phyloP scores from a whole-genome alignment of 2,113 vertebrate genomes.

The Nerophis lumbriciformis region DNA sequence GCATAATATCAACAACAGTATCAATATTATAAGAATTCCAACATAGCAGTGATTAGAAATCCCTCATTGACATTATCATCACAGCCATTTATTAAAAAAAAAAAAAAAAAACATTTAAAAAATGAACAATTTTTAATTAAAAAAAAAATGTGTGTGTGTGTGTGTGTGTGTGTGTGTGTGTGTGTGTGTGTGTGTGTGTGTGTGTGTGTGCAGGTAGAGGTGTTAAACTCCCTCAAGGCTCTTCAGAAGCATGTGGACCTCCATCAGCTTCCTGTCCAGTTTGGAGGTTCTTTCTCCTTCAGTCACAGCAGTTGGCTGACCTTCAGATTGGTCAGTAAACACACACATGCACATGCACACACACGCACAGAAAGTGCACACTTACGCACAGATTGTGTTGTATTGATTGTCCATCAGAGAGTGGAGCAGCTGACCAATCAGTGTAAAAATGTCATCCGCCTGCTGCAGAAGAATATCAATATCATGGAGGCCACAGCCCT shows the following conservation, averaged over 20 bases:
- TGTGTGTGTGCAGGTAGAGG: slow-evolving; percentile 72
- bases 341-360: background rate
- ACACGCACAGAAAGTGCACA: background rate
- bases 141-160: background rate
- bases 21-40: no score
- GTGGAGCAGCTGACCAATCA: slow-evolving; percentile 78
- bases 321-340: slow-evolving; percentile 81
- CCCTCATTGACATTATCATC: no score
- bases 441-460: slow-evolving; percentile 72
- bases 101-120: no score
- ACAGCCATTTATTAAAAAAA: no score
- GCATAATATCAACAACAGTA: no score
- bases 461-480: slow-evolving; percentile 78
- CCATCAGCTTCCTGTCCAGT: slow-evolving; percentile 74
- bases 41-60: no score
- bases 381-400: background rate
- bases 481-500: slow-evolving; percentile 64
- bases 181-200: background rate
- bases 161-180: background rate
- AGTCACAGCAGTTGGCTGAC: slow-evolving; percentile 82
- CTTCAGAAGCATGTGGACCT: slow-evolving; percentile 80
- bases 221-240: slow-evolving; percentile 78
- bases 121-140: no score
- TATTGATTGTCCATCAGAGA: slow-evolving; percentile 61
- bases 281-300: slow-evolving; percentile 82